Base-by-base conservation (phyloP, 1,140 invertebrate species). In the Habropoda laboriosa region DNA sequence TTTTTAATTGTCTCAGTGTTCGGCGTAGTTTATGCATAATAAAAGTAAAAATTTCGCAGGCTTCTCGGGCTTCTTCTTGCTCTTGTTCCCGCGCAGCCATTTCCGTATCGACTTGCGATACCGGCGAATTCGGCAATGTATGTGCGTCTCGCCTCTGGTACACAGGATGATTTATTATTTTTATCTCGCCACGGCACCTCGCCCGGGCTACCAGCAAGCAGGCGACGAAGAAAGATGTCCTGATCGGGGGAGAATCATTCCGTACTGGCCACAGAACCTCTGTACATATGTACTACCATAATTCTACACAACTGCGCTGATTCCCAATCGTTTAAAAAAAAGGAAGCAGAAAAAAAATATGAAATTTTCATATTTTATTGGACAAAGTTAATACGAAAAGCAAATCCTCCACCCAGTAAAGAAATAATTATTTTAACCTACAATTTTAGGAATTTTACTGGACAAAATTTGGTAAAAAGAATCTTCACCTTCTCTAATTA, bases 91-190 rank as follows among this genome's bases (percentile, higher is more conserved):
- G 70, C 80, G 80, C 84, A 87, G 71, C 88, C 89, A 89, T 92
- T 92, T 92, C 87, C 91, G 89, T 91, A 91, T 92, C 88, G 89
- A 87, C 60, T 81, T 66, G 80, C 87, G 85, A 90, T 89, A 88
- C 86, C 83, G 81, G 79, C 79, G 88, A 89, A 90, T 90, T 92
- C 90, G 89, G 88, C 83, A 87, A 88, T 89, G 83, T 83, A 87
- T 86, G 81, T 85, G 60, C 67, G 75, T 76, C 80, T 55, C 75
- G 75, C 67, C 68, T 60, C 35, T 73, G 53, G 51, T 68, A 72
- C 61, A 76, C 61, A 70, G 78, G 85, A 90, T 91, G 90, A 92
- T 92, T 92, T 92, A 92, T 92, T 91, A 89, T 90, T 89, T 89
- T 91, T 92, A 92, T 92, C 90, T 86, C 73, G 64, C 61, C 75